These are phyloP conservation scores for Melanerpes aurifrons DNA, from an alignment of 2,113 vertebrate species.

Conservation along the genomic window DNA sequence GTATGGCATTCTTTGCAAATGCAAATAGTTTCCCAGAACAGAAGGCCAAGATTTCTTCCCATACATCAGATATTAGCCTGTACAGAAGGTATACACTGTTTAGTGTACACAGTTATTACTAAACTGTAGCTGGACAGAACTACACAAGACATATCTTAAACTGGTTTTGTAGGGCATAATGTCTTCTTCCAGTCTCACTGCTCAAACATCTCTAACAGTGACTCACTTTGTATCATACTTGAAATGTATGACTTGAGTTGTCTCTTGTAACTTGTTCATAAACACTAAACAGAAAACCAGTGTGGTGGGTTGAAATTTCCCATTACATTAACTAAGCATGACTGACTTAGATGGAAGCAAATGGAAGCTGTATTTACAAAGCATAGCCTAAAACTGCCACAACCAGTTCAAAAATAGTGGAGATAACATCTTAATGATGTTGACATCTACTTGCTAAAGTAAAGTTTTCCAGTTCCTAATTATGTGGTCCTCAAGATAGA, in stretches of 20 bases:
- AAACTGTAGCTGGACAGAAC: slow-evolving; percentile 51
- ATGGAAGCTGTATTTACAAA: too few relatives aligned
- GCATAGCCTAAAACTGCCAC: too few relatives aligned
- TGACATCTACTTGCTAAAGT: slow-evolving; percentile 14
- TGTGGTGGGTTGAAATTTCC: not conserved
- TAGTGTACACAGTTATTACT: slow-evolving; percentile 60
- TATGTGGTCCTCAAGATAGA: slow-evolving; percentile 13
- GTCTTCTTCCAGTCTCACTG: slow-evolving; percentile 1
- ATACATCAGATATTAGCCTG: slow-evolving; percentile 36
- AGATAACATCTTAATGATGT: slow-evolving; percentile 60
- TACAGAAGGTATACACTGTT: slow-evolving; percentile 60
- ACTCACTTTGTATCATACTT: slow-evolving; percentile 42
- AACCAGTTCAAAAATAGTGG: slow-evolving; percentile 16
- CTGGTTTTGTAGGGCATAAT: slow-evolving; percentile 50
- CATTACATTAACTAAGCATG: too few relatives aligned
- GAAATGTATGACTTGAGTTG: slow-evolving; percentile 52
- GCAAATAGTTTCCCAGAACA: slow-evolving; percentile 2
- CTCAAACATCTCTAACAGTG: slow-evolving; percentile 55
- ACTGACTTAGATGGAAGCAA: too few relatives aligned
- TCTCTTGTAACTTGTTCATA: slow-evolving; percentile 59
- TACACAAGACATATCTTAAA: slow-evolving; percentile 34
- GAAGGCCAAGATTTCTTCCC: slow-evolving; percentile 20
- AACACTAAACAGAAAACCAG: slow-evolving; percentile 65
- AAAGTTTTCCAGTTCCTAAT: slow-evolving; percentile 13
- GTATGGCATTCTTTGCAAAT: not conserved